Evolutionary conservation across 1,140 invertebrate genomes (phyloP).

Genomic region (Drosophila biarmipes): DNA sequence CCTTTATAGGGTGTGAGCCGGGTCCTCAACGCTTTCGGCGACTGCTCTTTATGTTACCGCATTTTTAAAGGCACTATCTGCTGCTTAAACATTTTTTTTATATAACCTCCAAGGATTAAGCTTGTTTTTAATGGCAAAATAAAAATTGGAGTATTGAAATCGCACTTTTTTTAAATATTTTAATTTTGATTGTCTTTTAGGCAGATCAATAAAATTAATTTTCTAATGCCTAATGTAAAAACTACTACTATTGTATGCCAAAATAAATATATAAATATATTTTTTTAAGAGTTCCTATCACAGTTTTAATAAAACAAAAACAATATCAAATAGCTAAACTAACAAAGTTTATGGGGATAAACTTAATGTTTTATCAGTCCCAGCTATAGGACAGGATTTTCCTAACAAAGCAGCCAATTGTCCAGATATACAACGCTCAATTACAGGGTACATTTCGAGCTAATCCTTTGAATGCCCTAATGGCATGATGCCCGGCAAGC

Average conservation of each 20-base stretch:
- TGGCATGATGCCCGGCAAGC: constrained; percentile 21
- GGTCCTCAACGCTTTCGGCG: background rate
- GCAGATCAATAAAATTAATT: too few relatives aligned
- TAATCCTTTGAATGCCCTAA: constrained; percentile 1
- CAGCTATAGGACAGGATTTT: background rate
- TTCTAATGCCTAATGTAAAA: too few relatives aligned
- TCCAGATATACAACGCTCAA: background rate
- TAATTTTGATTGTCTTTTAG: too few relatives aligned
- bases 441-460: constrained; percentile 5
- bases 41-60: background rate
- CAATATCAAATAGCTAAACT: too few relatives aligned
- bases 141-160: too few relatives aligned
- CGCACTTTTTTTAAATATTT: too few relatives aligned
- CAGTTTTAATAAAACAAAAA: too few relatives aligned
- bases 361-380: too few relatives aligned
- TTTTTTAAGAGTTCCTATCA: too few relatives aligned
- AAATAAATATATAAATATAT: too few relatives aligned
- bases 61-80: background rate
- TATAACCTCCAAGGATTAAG: background rate
- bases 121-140: background rate
- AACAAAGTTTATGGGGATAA: too few relatives aligned
- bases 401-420: background rate
- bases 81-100: background rate
- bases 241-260: too few relatives aligned
- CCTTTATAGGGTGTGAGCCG: background rate